Conservation (phyloP, 2,113 vertebrate genomes). For the Ciconia boyciana region DNA sequence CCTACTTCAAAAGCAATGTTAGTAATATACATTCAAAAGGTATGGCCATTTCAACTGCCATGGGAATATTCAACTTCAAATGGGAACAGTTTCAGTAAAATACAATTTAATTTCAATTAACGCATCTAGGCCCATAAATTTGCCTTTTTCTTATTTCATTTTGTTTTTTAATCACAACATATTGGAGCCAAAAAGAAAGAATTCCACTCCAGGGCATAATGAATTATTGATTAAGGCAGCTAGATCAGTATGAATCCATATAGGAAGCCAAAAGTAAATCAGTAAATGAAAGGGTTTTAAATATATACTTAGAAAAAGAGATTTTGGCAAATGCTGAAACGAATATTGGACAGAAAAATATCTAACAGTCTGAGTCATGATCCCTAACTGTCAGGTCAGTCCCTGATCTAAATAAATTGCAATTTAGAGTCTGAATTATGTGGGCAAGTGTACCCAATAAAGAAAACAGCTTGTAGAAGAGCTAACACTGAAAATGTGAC, state of each 20-base stretch:
- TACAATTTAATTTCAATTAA: slow-evolving; percentile 27
- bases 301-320: neutral
- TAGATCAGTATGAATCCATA: neutral
- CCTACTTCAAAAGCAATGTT: neutral
- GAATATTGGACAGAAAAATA: neutral
- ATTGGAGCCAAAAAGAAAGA: neutral
- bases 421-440: neutral
- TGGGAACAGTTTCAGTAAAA: neutral
- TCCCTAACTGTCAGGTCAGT: neutral
- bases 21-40: neutral
- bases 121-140: neutral
- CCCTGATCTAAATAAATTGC: neutral
- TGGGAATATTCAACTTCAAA: neutral
- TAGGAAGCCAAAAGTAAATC: slow-evolving; percentile 18
- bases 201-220: neutral
- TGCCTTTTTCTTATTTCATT: neutral
- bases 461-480: neutral
- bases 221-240: slow-evolving; percentile 46
- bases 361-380: neutral
- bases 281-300: slow-evolving; percentile 7
- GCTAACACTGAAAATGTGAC: neutral
- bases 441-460: neutral
- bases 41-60: neutral
- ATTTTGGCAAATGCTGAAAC: neutral
- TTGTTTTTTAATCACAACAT: neutral